Evolutionary conservation across 2,113 vertebrate genomes (phyloP), one percentile per base, ranked within the genome.

Genomic region (Sylvia atricapilla): DNA sequence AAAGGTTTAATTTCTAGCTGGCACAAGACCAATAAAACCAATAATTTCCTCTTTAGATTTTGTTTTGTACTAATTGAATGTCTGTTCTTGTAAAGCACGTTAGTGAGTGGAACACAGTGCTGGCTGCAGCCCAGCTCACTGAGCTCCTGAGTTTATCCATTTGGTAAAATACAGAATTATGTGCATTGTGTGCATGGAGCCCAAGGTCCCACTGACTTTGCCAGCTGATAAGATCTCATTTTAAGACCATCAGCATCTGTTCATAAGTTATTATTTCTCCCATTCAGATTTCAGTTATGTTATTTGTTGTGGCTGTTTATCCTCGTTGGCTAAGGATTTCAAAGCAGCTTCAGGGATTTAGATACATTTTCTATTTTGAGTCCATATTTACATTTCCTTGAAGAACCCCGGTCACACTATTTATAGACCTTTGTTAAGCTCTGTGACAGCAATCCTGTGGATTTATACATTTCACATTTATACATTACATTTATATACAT

Each of bases 1-100:
- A 92, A 92, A 92, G 76, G 73, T 75, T 94, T 90, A 37, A 92
- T 94, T 97, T 91, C 69, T 86, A 60, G 73, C 69, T 84, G 87
- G 84, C 80, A 91, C 41, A 67, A 46, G 68, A 81, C 62, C 2
- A 21, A 72, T 63, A 84, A 92, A 91, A 59, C 59, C 30, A 89
- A 68, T 64, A 1, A 56, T 79, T 94, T 94, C 76, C 83, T 87
- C 64, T 67, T 94, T 84, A 78, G 77, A 90, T 94, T 95, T 92
- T 84, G 84, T 78, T 72, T 90, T 87, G 60, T 92, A 28, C 76
- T 92, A 90, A 87, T 60, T 92, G 91, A 93, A 93, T 90, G 84
- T 72, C 83, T 84, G 64, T 59, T 95, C 84, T 56, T 74, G 43
- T 63, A 84, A 68, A 72, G 80, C 44, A 55, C 9, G 47, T 59